Evolutionary conservation across 2,797 vertebrate genomes (phyloP), one percentile per base, ranked within the genome.

Genomic region (Megaceryle alcyon): DNA sequence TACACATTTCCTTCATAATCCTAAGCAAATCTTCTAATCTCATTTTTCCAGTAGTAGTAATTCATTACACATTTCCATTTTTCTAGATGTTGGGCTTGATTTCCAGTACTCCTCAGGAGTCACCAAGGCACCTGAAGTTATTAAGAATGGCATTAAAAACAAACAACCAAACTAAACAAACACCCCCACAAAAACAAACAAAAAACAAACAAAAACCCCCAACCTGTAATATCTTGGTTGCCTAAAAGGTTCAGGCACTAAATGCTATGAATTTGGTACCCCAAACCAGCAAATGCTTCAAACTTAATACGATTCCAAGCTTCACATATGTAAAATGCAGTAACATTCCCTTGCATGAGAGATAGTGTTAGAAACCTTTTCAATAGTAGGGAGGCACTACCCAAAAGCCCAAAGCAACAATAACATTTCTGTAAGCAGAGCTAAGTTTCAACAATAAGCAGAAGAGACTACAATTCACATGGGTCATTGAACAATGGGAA

Each of bases 401-500:
- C 35, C 57, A 86, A 85, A 92, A 87, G 43, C 44, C 61, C 53
- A 92, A 71, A 43, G 49, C 51, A 90, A 81, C 46, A 91, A 54
- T 19, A 88, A 60, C 53, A 1, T 68, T 87, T 71, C 37, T 69
- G 65, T 31, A 81, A 71, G 81, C 69, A 81, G 69, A 80, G 61
- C 41, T 93, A 79, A 64, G 26, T 81, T 91, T 72, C 79, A 83
- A 63, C 66, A 94, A 68, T 59, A 91, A 69, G 39, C 54, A 83
- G 49, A 83, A 91, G 29, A 91, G 41, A 86, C 43, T 59, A 46
- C 88, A 91, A 91, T 69, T 59, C 72, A 77, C 73, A 73, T 6
- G 51, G 93, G 69, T 92, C 68, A 46, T 3, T 88, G 69, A 78
- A 56, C 70, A 85, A 63, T 3, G 22, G 22, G 18, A 15, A 9